Conservation (phyloP, 92 coral and sea anemone species). For the Parazoanthus swiftii region DNA sequence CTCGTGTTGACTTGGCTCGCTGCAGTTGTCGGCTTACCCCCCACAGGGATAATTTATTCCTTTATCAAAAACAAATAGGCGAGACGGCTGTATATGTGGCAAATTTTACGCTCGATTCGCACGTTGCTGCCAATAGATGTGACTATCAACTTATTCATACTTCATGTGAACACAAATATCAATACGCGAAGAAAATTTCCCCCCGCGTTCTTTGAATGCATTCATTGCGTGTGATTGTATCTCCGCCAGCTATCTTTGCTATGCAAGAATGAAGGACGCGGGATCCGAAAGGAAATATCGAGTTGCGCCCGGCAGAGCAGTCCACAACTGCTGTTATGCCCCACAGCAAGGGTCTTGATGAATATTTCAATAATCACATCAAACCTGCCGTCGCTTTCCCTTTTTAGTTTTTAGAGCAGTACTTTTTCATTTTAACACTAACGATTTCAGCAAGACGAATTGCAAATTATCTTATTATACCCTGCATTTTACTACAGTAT, state of each 20-base stretch:
- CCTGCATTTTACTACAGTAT: conserved; percentile 9
- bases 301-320: conserved; percentile 48
- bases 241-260: conserved; percentile 31
- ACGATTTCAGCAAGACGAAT: neutral
- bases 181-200: neutral
- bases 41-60: conserved; percentile 86
- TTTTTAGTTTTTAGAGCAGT: neutral
- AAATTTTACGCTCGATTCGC: neutral
- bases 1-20: conserved; percentile 65
- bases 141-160: neutral
- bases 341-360: conserved; percentile 43
- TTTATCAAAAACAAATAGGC: conserved; percentile 20
- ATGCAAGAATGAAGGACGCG: conserved; percentile 32
- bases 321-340: conserved; percentile 39
- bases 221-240: conserved; percentile 27
- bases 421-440: neutral
- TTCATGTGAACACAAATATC: neutral
- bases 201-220: conserved; percentile 11
- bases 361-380: conserved; percentile 33
- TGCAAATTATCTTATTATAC: neutral
- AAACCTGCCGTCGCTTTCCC: neutral
- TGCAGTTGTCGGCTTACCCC: conserved; percentile 70
- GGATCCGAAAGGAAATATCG: conserved; percentile 44
- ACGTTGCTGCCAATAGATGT: neutral
- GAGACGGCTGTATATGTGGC: conserved; percentile 22